phyloP scores from a whole-genome alignment of 2,888 invertebrate genomes.

The Amblyjoppa proteus region DNA sequence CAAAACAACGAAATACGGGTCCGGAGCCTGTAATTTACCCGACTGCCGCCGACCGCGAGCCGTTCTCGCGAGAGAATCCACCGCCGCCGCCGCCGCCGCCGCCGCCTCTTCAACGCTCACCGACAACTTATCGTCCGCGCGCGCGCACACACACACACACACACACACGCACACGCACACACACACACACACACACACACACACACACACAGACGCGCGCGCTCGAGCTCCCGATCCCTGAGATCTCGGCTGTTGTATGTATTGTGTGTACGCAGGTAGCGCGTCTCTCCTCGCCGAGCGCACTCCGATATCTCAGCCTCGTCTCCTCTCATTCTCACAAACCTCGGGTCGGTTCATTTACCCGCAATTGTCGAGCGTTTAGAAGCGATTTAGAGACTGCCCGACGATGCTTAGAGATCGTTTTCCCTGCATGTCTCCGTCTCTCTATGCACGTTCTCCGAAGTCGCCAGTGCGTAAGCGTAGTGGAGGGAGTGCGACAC shows the following conservation, averaged over 20 bases:
- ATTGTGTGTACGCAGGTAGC: constrained; percentile 4
- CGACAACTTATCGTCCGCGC: constrained; percentile 22
- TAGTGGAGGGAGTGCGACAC: neutral
- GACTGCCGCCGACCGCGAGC: constrained; percentile 83
- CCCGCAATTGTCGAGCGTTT: constrained; percentile 64
- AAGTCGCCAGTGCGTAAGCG: neutral
- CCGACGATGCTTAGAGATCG: constrained; percentile 48
- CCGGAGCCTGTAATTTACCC: constrained; percentile 84
- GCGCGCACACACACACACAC: constrained; percentile 3
- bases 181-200: neutral
- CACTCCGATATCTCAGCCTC: neutral
- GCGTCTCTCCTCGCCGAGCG: constrained; percentile 24
- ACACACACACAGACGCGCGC: neutral
- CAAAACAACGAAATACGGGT: constrained; percentile 84
- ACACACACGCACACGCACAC: neutral
- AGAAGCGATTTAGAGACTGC: constrained; percentile 54
- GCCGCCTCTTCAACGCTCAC: constrained; percentile 27
- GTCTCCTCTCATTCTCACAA: constrained; percentile 21
- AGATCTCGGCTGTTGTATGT: constrained; percentile 18
- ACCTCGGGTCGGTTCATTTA: constrained; percentile 45
- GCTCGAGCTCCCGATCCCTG: constrained; percentile 21
- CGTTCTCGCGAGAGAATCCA: constrained; percentile 58
- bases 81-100: constrained; percentile 15
- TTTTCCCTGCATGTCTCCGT: constrained; percentile 24
- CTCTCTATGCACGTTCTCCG: neutral